These are phyloP conservation scores for Poecile atricapillus DNA, from an alignment of 2,113 vertebrate genomes.

Conservation along the genomic window DNA sequence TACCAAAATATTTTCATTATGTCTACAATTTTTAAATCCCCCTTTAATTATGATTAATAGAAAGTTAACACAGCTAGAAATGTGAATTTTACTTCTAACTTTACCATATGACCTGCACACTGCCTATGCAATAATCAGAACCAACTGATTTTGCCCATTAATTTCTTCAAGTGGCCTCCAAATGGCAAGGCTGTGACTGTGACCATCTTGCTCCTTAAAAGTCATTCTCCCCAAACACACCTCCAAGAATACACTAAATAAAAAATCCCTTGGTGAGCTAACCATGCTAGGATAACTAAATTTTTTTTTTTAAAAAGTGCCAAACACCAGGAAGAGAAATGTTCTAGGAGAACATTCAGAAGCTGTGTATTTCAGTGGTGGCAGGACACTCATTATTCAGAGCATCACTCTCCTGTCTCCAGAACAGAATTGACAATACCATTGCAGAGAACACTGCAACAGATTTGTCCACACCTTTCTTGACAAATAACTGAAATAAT, in stretches of 20 bases:
- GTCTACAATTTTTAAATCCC: background rate
- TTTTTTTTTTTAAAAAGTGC: background rate
- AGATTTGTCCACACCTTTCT: conserved; percentile 30
- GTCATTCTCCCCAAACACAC: background rate
- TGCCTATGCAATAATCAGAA: background rate
- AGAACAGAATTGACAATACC: background rate
- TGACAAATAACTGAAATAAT: conserved; percentile 78
- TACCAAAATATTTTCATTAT: background rate
- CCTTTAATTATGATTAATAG: background rate
- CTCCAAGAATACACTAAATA: background rate
- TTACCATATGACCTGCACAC: background rate
- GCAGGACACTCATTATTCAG: background rate
- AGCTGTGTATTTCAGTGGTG: background rate
- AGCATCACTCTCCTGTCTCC: background rate
- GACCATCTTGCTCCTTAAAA: background rate
- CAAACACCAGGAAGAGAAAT: background rate
- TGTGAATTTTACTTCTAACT: background rate
- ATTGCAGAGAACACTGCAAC: conserved; percentile 41
- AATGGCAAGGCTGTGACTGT: background rate
- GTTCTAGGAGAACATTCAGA: background rate
- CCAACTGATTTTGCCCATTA: background rate
- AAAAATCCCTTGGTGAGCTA: background rate
- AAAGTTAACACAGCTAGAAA: background rate
- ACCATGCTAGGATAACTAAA: background rate
- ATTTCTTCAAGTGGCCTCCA: background rate